Base-by-base conservation (phyloP, 2,797 vertebrate species). In the Eulemur rubriventer region DNA sequence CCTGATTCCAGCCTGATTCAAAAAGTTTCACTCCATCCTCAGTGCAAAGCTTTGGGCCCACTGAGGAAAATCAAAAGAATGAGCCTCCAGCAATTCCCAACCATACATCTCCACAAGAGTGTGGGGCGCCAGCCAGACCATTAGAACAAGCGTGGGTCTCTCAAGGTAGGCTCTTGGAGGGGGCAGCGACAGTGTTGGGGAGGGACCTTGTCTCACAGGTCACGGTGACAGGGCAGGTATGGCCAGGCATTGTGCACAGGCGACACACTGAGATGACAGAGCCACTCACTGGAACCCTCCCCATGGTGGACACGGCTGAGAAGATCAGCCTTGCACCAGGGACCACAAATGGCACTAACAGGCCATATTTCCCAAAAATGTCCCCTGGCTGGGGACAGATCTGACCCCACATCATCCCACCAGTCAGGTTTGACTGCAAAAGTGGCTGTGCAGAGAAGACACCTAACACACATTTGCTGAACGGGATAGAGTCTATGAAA, bases 51-150 rank as follows among this genome's bases (percentile, higher is more conserved):
- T 57, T 81, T 81, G 63, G 65, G 55, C 16, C 61, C 41, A 72
- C 14, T 0, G 22, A 69, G 30, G 41, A 79, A 73, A 93, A 55
- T 26, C 17, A 10, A 52, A 88, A 85, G 14, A 72, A 72, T 1
- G 5, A 63, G 43, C 30, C 26, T n/a, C 20, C 28, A 11, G 28
- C 30, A 55, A 41, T 69, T 38, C 24, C 61, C 48, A 82, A 10
- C 30, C 41, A 59, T 13, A n/a, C 11, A 41, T 69, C 55, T 78
- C 48, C 33, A 52, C 43, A 52, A 72, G 65, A 61, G 38, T 50
- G 7, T 13, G 11, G 24, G 28, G 28, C 0, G 17, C 12, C 3
- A 0, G 78, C 2, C 4, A 4, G 0, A 0, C 48, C 22, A 0
- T 6, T 6, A 22, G 63, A 50, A 1, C 1, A 52, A 24, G n/a